Conservation (phyloP, 2,797 vertebrate genomes). For the Hylomyscus alleni region DNA sequence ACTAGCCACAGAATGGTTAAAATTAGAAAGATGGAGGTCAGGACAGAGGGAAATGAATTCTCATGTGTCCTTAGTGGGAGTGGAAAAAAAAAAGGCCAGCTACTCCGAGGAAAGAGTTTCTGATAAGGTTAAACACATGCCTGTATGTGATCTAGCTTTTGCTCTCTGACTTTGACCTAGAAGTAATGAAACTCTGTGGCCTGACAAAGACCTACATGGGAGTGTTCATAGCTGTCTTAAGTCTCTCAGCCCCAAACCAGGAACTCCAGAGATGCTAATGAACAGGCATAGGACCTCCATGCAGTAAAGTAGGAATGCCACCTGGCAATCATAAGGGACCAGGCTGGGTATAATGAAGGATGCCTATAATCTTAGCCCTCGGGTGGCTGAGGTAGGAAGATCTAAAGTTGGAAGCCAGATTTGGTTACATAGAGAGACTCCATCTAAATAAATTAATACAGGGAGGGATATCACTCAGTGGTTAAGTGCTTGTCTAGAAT, state of each 20-base stretch:
- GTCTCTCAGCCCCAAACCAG: background rate
- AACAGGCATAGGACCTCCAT: background rate
- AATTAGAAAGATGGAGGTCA: constrained; percentile 14
- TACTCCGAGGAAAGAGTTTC: background rate
- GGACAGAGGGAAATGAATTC: background rate
- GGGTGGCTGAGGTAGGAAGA: background rate
- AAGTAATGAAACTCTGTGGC: background rate
- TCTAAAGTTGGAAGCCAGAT: background rate
- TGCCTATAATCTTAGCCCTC: background rate
- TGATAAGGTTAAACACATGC: background rate
- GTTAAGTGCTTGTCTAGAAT: background rate
- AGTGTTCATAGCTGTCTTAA: background rate
- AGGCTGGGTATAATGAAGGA: background rate
- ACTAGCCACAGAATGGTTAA: background rate
- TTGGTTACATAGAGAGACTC: background rate
- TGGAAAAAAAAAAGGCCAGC: background rate
- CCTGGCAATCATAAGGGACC: background rate
- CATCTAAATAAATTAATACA: background rate
- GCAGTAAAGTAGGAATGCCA: background rate
- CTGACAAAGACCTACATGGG: background rate
- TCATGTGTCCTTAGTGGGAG: background rate
- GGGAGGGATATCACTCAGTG: background rate
- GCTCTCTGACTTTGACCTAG: background rate
- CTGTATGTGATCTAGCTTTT: background rate
- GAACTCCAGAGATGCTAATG: constrained; percentile 2